Percentiles rank a stretch among this genome's conserved stretches.
phyloP scores from a whole-genome alignment of 2,888 invertebrate genomes.

The Bombylius major region DNA sequence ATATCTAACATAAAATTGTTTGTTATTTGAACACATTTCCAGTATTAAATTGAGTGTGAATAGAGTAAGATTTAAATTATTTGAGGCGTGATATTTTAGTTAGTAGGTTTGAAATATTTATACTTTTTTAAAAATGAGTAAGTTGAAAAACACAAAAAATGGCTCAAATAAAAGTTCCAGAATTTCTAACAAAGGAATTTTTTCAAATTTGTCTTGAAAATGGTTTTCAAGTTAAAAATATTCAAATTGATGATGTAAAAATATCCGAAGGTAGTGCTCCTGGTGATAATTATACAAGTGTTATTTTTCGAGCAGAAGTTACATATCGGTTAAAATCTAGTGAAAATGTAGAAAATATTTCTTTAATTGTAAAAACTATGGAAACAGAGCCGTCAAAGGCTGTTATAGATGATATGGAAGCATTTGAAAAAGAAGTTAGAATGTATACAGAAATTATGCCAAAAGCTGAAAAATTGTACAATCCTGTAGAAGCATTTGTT shows the following conservation, averaged over 20 bases:
- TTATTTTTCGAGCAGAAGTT: slow-evolving; percentile 12
- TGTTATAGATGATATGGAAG: too few relatives aligned
- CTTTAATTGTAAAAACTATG: not conserved
- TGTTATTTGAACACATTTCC: too few relatives aligned
- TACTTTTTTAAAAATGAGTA: too few relatives aligned
- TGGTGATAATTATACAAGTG: slow-evolving; percentile 15
- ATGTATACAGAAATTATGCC: slow-evolving; percentile 18
- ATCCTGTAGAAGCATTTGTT: not conserved
- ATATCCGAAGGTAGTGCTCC: slow-evolving; percentile 13
- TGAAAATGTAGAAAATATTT: not conserved
- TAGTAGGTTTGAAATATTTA: too few relatives aligned
- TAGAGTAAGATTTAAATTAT: too few relatives aligned
- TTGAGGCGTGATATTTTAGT: too few relatives aligned
- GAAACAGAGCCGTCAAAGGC: too few relatives aligned
- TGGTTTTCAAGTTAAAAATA: slow-evolving; percentile 9
- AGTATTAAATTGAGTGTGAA: too few relatives aligned
- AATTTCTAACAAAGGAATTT: not conserved
- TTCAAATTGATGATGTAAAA: slow-evolving; percentile 5
- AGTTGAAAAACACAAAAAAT: too few relatives aligned
- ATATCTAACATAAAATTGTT: too few relatives aligned
- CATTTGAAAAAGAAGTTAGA: slow-evolving; percentile 13
- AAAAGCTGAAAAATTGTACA: slow-evolving; percentile 3
- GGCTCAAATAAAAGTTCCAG: not conserved
- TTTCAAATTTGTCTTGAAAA: slow-evolving; percentile 12
- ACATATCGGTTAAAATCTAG: not conserved